These are phyloP conservation scores for Euglossa dilemma DNA, from an alignment of 1,140 invertebrate species.

Conservation along the genomic window DNA sequence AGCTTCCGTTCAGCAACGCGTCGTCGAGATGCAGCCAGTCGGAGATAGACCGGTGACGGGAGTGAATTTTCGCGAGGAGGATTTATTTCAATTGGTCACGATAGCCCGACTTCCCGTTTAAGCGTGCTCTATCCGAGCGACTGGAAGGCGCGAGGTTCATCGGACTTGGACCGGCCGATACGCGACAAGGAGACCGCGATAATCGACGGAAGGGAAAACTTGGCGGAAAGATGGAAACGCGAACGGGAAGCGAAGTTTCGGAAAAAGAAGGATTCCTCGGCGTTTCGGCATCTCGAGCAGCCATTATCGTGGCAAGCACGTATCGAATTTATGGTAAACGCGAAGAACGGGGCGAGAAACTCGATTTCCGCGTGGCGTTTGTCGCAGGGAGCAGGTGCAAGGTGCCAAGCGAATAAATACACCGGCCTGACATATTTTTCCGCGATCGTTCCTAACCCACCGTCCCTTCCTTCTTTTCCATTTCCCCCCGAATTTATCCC, in stretches of 20 bases:
- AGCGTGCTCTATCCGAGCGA: neutral
- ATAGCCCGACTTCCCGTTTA: slow-evolving; percentile 46
- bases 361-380: slow-evolving; percentile 21
- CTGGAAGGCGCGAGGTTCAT: too few species aligned
- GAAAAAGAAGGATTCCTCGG: too few species aligned
- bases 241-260: too few species aligned
- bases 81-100: slow-evolving; percentile 60
- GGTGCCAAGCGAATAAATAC: neutral
- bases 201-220: too few species aligned
- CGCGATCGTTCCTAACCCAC: too few species aligned
- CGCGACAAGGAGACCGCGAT: neutral
- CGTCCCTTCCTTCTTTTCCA: neutral
- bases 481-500: neutral
- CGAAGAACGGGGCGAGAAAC: slow-evolving; percentile 27
- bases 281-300: neutral
- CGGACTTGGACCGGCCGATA: neutral
- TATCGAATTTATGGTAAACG: slow-evolving; percentile 26
- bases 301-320: slow-evolving; percentile 19
- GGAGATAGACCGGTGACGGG: neutral
- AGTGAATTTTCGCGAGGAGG: neutral
- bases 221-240: too few species aligned
- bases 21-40: too few species aligned
- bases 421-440: slow-evolving; percentile 34
- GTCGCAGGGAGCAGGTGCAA: slow-evolving; percentile 22
- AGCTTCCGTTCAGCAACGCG: too few species aligned